phyloP scores from a whole-genome alignment of 2,797 vertebrate genomes.

The Oryzias dopingdopingensis region DNA sequence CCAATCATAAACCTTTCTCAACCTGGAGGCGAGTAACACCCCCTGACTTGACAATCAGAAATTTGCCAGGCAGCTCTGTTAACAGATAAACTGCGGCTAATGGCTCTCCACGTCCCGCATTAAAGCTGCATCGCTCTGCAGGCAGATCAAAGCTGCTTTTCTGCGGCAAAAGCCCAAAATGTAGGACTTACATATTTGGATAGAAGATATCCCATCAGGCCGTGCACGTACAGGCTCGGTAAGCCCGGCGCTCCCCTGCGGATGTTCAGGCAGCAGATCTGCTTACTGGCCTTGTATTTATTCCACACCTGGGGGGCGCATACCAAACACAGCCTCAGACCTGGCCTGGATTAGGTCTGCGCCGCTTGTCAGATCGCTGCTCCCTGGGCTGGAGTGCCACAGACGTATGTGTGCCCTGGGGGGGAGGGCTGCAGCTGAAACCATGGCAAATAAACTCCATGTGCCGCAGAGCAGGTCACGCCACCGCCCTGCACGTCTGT shows the following conservation, averaged over 20 bases:
- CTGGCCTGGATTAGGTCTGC: slow-evolving; percentile 75
- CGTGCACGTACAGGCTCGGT: slow-evolving; percentile 42
- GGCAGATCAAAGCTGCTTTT: slow-evolving; percentile 76
- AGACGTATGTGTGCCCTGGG: slow-evolving; percentile 59
- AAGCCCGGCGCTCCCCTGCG: slow-evolving; percentile 44
- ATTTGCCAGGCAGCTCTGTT: slow-evolving; percentile 36
- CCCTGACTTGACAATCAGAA: slow-evolving; percentile 48
- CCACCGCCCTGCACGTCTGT: slow-evolving; percentile 67
- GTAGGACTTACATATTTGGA: slow-evolving; percentile 74
- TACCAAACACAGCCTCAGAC: slow-evolving; percentile 79
- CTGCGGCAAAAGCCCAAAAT: slow-evolving; percentile 70
- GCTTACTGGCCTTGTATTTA: slow-evolving; percentile 67
- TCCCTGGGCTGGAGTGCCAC: slow-evolving; percentile 61
- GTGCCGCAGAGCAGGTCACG: slow-evolving; percentile 67
- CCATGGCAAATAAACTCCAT: slow-evolving; percentile 70
- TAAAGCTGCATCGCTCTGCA: slow-evolving; percentile 71
- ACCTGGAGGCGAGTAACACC: slow-evolving; percentile 41
- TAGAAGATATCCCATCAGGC: slow-evolving; percentile 69
- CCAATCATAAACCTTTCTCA: slow-evolving; percentile 36
- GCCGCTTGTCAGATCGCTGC: slow-evolving; percentile 72
- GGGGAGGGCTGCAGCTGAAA: slow-evolving; percentile 56
- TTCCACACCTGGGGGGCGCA: slow-evolving; percentile 79
- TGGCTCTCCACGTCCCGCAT: slow-evolving; percentile 73
- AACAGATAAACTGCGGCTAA: slow-evolving; percentile 72
- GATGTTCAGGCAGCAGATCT: slow-evolving; percentile 56